A percentile compares a stretch with the other conserved stretches of the same genome.
Evolutionary conservation across 1,140 invertebrate genomes (phyloP).

Genomic region (Drosophila saltans): DNA sequence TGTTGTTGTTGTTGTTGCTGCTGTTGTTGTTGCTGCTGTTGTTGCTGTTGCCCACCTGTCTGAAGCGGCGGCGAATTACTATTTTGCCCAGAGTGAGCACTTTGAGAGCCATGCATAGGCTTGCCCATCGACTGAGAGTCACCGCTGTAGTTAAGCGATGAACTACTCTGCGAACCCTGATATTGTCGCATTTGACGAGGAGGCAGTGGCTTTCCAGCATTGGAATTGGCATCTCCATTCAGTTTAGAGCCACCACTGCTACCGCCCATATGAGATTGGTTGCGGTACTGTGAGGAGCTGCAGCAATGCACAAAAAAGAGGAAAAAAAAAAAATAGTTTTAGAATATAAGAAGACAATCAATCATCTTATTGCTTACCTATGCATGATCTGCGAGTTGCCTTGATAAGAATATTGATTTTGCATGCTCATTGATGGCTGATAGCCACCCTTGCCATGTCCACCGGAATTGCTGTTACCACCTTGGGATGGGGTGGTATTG

Average conservation of each 20-base stretch:
- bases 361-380: conserved; percentile 41
- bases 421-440: conserved; percentile 70
- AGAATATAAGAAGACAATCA: not conserved
- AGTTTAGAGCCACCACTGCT: conserved; percentile 54
- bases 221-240: conserved; percentile 69
- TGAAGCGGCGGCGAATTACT: conserved; percentile 76
- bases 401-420: conserved; percentile 74
- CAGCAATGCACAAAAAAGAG: no score
- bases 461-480: conserved; percentile 57
- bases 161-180: conserved; percentile 70
- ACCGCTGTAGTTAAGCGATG: conserved; percentile 69
- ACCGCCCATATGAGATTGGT: conserved; percentile 67
- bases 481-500: conserved; percentile 50
- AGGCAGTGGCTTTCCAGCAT: conserved; percentile 66
- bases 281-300: conserved; percentile 60
- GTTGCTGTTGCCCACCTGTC: conserved; percentile 44
- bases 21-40: conserved; percentile 40
- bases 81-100: conserved; percentile 59
- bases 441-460: conserved; percentile 63
- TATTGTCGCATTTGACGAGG: conserved; percentile 75
- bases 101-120: conserved; percentile 62
- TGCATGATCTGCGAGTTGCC: conserved; percentile 75
- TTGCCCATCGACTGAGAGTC: conserved; percentile 64
- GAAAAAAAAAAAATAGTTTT: not conserved
- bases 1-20: conserved; percentile 41